Evolutionary conservation across 2,888 invertebrate species (phyloP).

Genomic region (Creontiades dilutus): DNA sequence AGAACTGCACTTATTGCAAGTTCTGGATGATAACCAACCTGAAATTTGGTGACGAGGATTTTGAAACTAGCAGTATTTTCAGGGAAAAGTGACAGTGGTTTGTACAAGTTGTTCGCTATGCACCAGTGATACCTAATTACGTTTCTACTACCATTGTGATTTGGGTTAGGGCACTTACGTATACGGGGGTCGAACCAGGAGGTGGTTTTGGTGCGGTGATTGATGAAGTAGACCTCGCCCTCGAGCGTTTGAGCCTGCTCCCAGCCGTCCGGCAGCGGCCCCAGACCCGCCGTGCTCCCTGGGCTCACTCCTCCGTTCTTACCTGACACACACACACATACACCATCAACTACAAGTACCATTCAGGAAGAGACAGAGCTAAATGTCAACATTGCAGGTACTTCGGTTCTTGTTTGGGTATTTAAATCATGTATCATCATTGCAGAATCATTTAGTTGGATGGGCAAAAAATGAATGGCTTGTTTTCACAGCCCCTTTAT

Average conservation of each 20-base stretch:
- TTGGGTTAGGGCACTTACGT: slow-evolving; percentile 85
- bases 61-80: too few relatives aligned
- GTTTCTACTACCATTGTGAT: neutral
- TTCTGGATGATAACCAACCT: too few relatives aligned
- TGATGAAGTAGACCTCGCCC: slow-evolving; percentile 93
- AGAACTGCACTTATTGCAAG: too few relatives aligned
- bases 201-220: slow-evolving; percentile 95
- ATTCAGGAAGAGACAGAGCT: neutral
- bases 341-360: neutral
- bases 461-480: too few relatives aligned
- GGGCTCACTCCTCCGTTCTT: slow-evolving; percentile 78
- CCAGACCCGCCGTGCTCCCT: slow-evolving; percentile 82
- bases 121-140: slow-evolving; percentile 33
- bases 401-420: too few relatives aligned
- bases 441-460: too few relatives aligned
- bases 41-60: too few relatives aligned
- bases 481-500: too few relatives aligned
- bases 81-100: neutral
- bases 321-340: slow-evolving; percentile 73
- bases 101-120: neutral
- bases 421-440: too few relatives aligned
- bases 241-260: slow-evolving; percentile 91
- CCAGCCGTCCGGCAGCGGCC: slow-evolving; percentile 92
- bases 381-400: too few relatives aligned
- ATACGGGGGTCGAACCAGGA: slow-evolving; percentile 99